A percentile compares a stretch with the other conserved stretches of the same genome.
Evolutionary conservation across 1,140 invertebrate genomes (phyloP).

Genomic region (Galleria mellonella): DNA sequence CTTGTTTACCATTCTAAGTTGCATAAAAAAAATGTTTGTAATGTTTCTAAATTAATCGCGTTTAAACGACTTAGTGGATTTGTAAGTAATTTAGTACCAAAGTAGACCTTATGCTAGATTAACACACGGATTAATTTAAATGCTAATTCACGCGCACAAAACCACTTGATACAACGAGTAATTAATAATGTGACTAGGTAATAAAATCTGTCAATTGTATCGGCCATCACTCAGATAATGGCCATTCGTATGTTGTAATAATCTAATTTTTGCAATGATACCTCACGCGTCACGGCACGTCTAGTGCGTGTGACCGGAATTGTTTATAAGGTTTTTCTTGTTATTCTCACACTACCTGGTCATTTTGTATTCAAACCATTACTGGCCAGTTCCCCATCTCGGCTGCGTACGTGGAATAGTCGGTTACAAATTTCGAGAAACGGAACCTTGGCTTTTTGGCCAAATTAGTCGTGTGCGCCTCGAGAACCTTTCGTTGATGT

Average conservation of each 20-base stretch:
- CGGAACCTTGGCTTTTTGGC: conserved; percentile 32
- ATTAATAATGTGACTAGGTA: too few species aligned
- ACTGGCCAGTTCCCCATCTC: conserved; percentile 25
- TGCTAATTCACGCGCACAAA: too few species aligned
- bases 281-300: neutral
- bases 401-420: conserved; percentile 36
- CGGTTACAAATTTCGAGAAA: conserved; percentile 39
- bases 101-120: too few species aligned
- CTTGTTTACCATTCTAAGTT: too few species aligned
- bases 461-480: conserved; percentile 32
- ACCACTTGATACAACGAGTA: too few species aligned
- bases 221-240: neutral
- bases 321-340: conserved; percentile 26
- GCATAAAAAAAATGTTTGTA: too few species aligned
- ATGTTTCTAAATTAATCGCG: too few species aligned
- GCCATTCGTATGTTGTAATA: conserved; percentile 1
- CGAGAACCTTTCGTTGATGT: conserved; percentile 40
- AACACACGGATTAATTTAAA: too few species aligned
- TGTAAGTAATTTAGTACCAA: too few species aligned
- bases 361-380: conserved; percentile 29
- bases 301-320: conserved; percentile 23
- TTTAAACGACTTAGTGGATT: too few species aligned
- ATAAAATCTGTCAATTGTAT: too few species aligned
- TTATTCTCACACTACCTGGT: conserved; percentile 44
- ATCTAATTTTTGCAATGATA: conserved; percentile 34